Percentiles rank a stretch among this genome's conserved stretches.
These are phyloP conservation scores for Oreotragus oreotragus DNA, from an alignment of 2,113 vertebrate genomes.

Conservation along the genomic window DNA sequence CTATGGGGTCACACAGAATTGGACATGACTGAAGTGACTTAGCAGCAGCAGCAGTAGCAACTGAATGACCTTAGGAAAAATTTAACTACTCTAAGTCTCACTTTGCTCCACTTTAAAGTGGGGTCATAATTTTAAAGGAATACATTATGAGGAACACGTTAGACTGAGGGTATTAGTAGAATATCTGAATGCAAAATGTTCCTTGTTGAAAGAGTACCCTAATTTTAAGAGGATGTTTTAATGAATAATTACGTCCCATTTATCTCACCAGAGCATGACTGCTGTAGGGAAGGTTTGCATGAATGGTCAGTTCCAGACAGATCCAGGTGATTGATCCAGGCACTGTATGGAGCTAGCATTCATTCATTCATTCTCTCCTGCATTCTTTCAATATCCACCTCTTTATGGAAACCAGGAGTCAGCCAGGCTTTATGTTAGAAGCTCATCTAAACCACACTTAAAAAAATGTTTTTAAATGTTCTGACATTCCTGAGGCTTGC, in stretches of 20 bases:
- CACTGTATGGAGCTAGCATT: rapidly evolving
- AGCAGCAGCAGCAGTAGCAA: no score
- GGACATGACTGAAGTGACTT: no score
- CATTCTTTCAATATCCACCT: background rate
- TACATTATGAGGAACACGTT: background rate
- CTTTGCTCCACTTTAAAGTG: background rate
- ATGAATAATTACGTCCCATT: background rate
- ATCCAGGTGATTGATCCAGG: background rate
- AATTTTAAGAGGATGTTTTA: background rate
- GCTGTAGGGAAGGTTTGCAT: background rate
- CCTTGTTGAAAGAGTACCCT: background rate
- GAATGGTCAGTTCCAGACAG: background rate
- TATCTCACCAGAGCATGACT: background rate
- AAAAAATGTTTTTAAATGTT: background rate
- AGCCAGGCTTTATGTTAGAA: background rate
- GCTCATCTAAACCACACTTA: background rate
- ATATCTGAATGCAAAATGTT: background rate
- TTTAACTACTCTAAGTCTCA: background rate
- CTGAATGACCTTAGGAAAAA: background rate
- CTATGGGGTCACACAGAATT: no score
- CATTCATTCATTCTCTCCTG: background rate
- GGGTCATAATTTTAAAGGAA: background rate
- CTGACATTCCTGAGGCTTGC: background rate
- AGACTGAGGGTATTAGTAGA: background rate
- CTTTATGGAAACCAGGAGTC: background rate